Base-by-base conservation (phyloP, 2,888 invertebrate genomes). In the Athetis lepigone region DNA sequence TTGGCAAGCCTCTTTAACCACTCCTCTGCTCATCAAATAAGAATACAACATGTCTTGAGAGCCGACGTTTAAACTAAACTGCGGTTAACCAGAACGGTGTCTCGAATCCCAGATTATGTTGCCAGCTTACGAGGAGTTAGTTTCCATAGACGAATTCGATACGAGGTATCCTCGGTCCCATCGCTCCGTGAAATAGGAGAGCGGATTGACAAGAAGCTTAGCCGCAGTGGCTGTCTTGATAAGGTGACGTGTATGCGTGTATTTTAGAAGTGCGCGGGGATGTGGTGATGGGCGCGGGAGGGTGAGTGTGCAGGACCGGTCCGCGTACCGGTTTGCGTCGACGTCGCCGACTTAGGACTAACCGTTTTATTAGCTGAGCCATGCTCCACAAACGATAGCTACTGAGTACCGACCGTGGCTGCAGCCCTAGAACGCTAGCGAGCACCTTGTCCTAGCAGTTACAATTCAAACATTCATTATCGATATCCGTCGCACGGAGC, bases 321-420 rank as follows among this genome's bases (percentile, higher is more conserved):
- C 90, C 77, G 81, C 88, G 86, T 91, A 94, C 95, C 94, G 94
- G 94, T 95, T 94, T 91, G 86, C 87, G 84, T 90, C 91, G 84
- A 88, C 91, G 87, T 89, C 88, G 89, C 80, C 81, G 85, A 86
- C 87, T 89, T 91, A 92, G 91, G 90, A 90, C 91, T 92, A 92
- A 94, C 93, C 91, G 95, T 95, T 94, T 94, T 93, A 94, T 92
- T 93, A 93, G 92, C 89, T 87, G 86, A 90, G 91, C 91, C 84
- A 88, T 92, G 93, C 90, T 93, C 93, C 88, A 93, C 92, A 91
- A 94, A 94, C 88, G 87, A 90, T 85, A 81, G 87, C 90, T 88
- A 88, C 89, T 13, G 72, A 72, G 57, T 54, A 57, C 71, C 82
- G 84, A 79, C 80, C 80, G 80, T 70, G 80, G 81, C 76, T 76